Percentiles rank a stretch among this genome's conserved stretches.
These are phyloP conservation scores for Hyalella azteca DNA, from an alignment of 2,888 invertebrate species.

Conservation along the genomic window DNA sequence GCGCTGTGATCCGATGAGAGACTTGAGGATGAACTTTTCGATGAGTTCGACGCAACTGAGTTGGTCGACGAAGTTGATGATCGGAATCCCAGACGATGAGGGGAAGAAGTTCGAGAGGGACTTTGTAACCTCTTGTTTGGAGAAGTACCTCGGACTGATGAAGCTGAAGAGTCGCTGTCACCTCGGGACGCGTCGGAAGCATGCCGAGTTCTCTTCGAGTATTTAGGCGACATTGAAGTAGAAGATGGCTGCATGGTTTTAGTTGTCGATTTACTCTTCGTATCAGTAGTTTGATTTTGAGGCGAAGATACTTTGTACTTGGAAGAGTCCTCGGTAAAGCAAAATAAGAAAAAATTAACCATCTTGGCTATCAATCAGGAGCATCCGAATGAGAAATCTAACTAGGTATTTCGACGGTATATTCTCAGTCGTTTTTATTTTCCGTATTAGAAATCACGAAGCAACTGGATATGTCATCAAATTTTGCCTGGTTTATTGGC, in stretches of 20 bases:
- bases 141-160: not conserved
- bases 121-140: slow-evolving; percentile 5
- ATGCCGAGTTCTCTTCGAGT: not conserved
- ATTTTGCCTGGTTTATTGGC: no score
- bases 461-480: no score
- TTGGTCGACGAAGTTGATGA: not conserved
- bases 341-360: slow-evolving; percentile 27
- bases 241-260: slow-evolving; percentile 23
- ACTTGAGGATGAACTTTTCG: slow-evolving; percentile 12
- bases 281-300: not conserved
- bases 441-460: no score
- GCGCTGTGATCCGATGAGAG: not conserved
- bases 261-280: not conserved
- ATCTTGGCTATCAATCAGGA: not conserved
- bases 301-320: slow-evolving; percentile 13
- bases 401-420: no score
- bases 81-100: not conserved
- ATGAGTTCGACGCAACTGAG: not conserved
- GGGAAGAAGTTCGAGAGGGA: not conserved
- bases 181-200: not conserved
- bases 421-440: no score
- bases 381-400: no score
- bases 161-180: not conserved
- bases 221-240: not conserved
- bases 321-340: not conserved